A percentile compares a stretch with the other conserved stretches of the same genome.
phyloP scores from a whole-genome alignment of 2,888 invertebrate genomes.

The Leucophenga montana region DNA sequence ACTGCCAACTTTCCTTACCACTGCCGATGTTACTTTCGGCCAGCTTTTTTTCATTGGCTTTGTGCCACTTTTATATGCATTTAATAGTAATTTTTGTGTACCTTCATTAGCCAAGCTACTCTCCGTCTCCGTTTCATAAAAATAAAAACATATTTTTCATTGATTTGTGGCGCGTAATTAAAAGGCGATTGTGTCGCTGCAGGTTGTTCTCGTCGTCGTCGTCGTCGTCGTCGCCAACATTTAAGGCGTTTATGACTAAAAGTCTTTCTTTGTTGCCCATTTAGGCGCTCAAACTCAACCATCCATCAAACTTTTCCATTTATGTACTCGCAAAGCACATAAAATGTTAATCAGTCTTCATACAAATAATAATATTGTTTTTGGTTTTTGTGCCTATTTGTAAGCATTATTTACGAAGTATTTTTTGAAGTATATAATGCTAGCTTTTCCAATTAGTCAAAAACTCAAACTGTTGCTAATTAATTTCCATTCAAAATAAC shows the following conservation, averaged over 20 bases:
- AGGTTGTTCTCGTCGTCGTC: neutral
- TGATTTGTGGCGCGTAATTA: slow-evolving; percentile 5
- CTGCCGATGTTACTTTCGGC: too few relatives aligned
- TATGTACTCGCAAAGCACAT: too few relatives aligned
- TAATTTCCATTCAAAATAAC: slow-evolving; percentile 4
- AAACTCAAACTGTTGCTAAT: slow-evolving; percentile 14
- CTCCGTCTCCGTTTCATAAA: neutral
- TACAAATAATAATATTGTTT: neutral
- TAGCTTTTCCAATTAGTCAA: slow-evolving; percentile 4
- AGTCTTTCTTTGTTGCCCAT: neutral
- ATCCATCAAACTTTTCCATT: too few relatives aligned
- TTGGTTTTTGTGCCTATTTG: neutral
- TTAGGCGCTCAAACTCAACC: too few relatives aligned
- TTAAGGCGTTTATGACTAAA: neutral
- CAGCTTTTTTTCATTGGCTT: neutral
- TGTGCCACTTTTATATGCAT: neutral
- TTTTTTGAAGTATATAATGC: neutral
- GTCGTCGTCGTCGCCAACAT: too few relatives aligned
- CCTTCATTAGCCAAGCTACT: too few relatives aligned
- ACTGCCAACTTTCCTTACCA: neutral
- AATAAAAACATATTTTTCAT: too few relatives aligned
- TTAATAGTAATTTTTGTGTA: neutral
- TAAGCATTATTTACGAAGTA: neutral
- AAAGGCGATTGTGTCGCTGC: slow-evolving; percentile 4
- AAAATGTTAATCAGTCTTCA: neutral